Evolutionary conservation across 1,140 invertebrate genomes (phyloP), one percentile per base, ranked within the genome.

Genomic region (Physella acuta): DNA sequence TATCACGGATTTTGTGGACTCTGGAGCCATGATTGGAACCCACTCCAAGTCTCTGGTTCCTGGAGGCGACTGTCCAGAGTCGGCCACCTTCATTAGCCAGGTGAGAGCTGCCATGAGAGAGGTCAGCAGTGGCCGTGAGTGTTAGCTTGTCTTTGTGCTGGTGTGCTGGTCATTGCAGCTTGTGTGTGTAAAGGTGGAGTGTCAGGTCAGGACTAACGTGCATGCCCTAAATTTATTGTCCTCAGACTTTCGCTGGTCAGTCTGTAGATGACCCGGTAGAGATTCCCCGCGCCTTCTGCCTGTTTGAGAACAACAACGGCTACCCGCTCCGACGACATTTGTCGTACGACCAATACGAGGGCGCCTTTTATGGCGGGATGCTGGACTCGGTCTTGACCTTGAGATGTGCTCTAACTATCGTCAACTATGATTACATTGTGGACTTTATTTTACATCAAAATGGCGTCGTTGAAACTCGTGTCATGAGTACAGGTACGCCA

Each of bases 401-500:
- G 8, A 59, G 81, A 17, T 76, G 76, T 16, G 74, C 78, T 16
- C 33, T 75, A 2, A 78, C 76, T 11, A 65, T 81, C n/a, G 59
- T 65, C 24, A 81, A 81, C 72, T 81, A 81, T 51, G 80, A 82
- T 66, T 81, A 82, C 53, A 75, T 81, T 8, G 66, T 81, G 8
- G 81, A 82, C 70, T 80, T 73, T 33, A 74, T 78, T 17, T 81
- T 82, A 33, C 78, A 82, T 61, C 73, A 74, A 39, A 81, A 75
- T 53, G 81, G 79, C 0, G 79, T 71, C 17, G 31, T 82, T 14
- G 80, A 79, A 52, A 71, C 74, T 1, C 67, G 75, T 30, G 74
- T 73, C 20, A 69, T 75, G 28, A 70, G 75, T 3, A 75, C 77
- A 33, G 78, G 78, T 68, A 51, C 44, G 58, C 24, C n/a, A n/a